Evolutionary conservation across 2,113 vertebrate genomes (phyloP).

Genomic region (Odocoileus virginianus): DNA sequence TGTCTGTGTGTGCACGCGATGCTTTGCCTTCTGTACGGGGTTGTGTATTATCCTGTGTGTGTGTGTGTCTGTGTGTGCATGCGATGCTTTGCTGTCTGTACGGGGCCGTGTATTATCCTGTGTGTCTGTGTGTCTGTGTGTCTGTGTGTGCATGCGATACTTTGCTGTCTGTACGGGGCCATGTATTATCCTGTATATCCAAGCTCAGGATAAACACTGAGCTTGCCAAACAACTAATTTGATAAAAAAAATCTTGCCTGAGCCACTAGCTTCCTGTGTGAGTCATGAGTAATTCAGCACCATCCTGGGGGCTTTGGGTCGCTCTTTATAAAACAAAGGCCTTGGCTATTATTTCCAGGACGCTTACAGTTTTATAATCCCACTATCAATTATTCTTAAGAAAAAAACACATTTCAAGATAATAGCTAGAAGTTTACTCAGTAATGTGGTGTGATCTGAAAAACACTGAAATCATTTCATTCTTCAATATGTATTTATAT

Average conservation of each 20-base stretch:
- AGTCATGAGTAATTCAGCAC: neutral
- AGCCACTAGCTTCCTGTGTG: neutral
- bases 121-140: too few relatives aligned
- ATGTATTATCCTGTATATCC: neutral
- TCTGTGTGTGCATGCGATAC: fast-evolving
- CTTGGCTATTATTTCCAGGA: neutral
- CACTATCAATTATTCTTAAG: neutral
- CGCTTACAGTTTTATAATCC: neutral
- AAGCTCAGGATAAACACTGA: neutral
- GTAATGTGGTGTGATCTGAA: neutral
- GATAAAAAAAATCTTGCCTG: neutral
- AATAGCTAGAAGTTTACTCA: neutral
- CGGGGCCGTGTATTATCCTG: too few relatives aligned
- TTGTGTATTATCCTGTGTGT: too few relatives aligned
- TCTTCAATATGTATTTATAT: neutral
- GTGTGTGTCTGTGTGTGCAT: too few relatives aligned
- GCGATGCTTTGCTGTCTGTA: too few relatives aligned
- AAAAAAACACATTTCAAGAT: neutral
- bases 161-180: neutral
- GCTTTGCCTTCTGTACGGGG: too few relatives aligned
- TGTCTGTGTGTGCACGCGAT: too few relatives aligned
- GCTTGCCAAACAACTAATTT: neutral
- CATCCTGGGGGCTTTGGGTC: neutral
- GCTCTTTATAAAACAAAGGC: neutral
- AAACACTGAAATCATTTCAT: neutral